phyloP scores from a whole-genome alignment of 2,113 vertebrate genomes.

The rat (Rattus norvegicus) region GRCr8 NC_086034.1:46408001-46408500 shows the following conservation, averaged over 20 bases:
- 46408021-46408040: background rate
- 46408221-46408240: background rate
- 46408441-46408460: too few relatives aligned
- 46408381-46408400: too few relatives aligned
- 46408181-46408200: accelerated
- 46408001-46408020: background rate
- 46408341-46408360: too few relatives aligned
- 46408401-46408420: too few relatives aligned
- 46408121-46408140: background rate
- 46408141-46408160: background rate
- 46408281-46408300: background rate
- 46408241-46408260: background rate
- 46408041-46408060: background rate
- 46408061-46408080: background rate
- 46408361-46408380: too few relatives aligned
- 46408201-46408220: background rate
- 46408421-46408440: too few relatives aligned
- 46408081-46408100: background rate
- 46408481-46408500: too few relatives aligned
- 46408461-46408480: too few relatives aligned
- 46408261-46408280: background rate
- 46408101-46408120: background rate
- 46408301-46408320: too few relatives aligned
- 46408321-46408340: too few relatives aligned
- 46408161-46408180: background rate